A percentile compares a stretch with the other conserved stretches of the same genome.
phyloP scores from a whole-genome alignment of 1,140 invertebrate genomes.

The Triops longicaudatus region DNA sequence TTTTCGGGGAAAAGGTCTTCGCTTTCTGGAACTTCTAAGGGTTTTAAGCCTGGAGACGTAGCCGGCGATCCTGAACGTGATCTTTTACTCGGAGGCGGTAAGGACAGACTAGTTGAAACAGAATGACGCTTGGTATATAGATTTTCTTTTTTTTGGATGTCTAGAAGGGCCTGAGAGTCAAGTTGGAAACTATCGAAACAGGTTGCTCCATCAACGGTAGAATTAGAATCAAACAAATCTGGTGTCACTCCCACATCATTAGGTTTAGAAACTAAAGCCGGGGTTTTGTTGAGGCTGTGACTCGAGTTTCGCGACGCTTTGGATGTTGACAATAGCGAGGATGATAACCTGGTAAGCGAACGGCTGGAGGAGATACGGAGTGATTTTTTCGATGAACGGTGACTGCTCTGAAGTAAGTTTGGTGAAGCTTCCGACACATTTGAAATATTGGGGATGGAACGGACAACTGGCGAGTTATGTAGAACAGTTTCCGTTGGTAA shows the following conservation, averaged over 20 bases:
- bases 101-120: not conserved
- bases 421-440: not conserved
- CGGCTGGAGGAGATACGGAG: not conserved
- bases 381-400: not conserved
- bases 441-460: not conserved
- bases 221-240: not conserved
- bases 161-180: not conserved
- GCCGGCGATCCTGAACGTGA: not conserved
- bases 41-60: not conserved
- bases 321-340: not conserved
- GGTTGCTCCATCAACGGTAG: not conserved
- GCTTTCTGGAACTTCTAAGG: not conserved
- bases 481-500: not conserved
- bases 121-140: not conserved
- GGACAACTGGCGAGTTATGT: not conserved
- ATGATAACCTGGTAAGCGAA: not conserved
- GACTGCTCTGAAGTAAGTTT: not conserved
- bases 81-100: not conserved
- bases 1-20: not conserved
- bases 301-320: not conserved
- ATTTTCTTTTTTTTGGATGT: not conserved
- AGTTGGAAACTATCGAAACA: not conserved
- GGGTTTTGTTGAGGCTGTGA: not conserved
- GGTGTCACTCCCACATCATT: not conserved
- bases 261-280: not conserved